Evolutionary conservation across 2,888 invertebrate species (phyloP).

Genomic region (Troilus luridus): DNA sequence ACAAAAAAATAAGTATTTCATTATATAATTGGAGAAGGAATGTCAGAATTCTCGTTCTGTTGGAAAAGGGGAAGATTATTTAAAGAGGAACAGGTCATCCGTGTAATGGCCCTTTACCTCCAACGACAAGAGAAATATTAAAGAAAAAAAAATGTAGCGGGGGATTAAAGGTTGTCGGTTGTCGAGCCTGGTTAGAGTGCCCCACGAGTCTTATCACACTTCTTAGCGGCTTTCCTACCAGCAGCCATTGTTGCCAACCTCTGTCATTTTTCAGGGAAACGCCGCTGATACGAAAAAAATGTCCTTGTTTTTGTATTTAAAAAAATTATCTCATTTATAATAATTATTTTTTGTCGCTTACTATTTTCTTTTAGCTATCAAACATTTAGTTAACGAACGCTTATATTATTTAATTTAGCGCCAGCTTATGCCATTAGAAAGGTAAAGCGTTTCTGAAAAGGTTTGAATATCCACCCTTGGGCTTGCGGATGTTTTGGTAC

Average conservation of each 20-base stretch:
- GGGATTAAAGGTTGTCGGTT: conserved; percentile 5
- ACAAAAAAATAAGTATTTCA: conserved; percentile 18
- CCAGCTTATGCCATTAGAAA: too few species aligned
- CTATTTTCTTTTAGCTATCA: too few species aligned
- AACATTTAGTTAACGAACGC: too few species aligned
- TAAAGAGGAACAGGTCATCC: conserved; percentile 19
- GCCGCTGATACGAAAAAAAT: not conserved
- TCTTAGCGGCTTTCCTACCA: not conserved
- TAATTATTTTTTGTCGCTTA: too few species aligned
- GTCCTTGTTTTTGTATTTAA: not conserved
- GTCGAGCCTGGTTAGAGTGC: not conserved
- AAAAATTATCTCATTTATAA: not conserved
- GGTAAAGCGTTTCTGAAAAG: too few species aligned
- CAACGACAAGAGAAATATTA: not conserved
- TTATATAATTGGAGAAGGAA: not conserved
- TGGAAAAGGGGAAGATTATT: not conserved
- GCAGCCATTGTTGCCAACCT: not conserved
- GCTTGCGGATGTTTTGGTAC: too few species aligned
- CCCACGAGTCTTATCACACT: not conserved
- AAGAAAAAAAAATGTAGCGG: not conserved
- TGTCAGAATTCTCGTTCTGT: not conserved
- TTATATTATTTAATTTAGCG: too few species aligned
- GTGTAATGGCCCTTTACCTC: conserved; percentile 11
- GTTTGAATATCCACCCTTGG: too few species aligned
- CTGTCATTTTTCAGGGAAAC: not conserved